phyloP scores from a whole-genome alignment of 2,113 vertebrate genomes.

The Apeltes quadracus region DNA sequence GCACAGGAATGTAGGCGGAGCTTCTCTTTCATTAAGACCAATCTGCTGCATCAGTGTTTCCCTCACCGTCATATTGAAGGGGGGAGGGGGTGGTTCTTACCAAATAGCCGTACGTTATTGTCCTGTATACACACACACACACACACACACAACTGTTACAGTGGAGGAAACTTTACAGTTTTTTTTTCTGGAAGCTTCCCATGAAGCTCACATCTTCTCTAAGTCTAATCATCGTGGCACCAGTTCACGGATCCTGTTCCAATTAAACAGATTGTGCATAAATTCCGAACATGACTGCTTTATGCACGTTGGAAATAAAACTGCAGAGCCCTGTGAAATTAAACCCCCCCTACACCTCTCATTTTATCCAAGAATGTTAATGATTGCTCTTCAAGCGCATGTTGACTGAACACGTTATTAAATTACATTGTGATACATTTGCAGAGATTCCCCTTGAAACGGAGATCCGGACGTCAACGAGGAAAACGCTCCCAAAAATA shows the following conservation, averaged over 20 bases:
- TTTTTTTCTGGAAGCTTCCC: neutral
- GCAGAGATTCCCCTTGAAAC: constrained; percentile 27
- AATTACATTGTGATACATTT: constrained; percentile 42
- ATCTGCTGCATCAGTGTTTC: too few species aligned
- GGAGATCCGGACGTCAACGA: constrained; percentile 29
- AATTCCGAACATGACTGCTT: constrained; percentile 28
- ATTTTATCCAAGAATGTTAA: constrained; percentile 28
- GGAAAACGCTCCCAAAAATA: constrained; percentile 7
- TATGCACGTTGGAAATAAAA: constrained; percentile 39
- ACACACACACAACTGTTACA: too few species aligned
- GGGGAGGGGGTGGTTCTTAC: too few species aligned
- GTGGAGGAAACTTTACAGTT: too few species aligned
- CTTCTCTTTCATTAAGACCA: too few species aligned
- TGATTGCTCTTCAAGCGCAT: constrained; percentile 48
- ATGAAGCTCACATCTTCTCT: constrained; percentile 14
- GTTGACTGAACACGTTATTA: constrained; percentile 45
- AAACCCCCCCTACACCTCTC: constrained; percentile 29
- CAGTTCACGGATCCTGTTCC: constrained; percentile 37
- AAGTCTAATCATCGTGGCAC: constrained; percentile 31
- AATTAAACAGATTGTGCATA: constrained; percentile 49
- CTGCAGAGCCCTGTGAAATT: constrained; percentile 47
- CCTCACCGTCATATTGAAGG: too few species aligned
- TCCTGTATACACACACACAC: too few species aligned
- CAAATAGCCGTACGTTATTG: too few species aligned
- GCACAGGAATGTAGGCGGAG: too few species aligned